Base-by-base conservation (phyloP, 23 tunicate species). In the Oikopleura dioica region DNA sequence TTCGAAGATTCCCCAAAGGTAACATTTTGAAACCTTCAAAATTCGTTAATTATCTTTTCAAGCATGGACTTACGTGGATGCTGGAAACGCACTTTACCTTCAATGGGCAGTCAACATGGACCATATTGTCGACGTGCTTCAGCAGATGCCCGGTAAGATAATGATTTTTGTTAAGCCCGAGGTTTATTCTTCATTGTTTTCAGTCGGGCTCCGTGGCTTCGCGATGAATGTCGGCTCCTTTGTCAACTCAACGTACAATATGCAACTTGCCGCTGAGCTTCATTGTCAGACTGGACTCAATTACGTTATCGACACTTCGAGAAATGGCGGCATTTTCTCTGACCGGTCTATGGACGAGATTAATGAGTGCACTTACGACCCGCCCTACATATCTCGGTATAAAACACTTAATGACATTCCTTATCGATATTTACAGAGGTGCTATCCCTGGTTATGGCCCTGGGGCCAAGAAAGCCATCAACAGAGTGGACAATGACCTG, bases 211-310 rank as follows among this genome's bases (percentile, higher is more conserved):
- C n/a, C 77, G 51, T 2, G 50, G 50, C 50, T 92, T 92, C 50
- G 79, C 97, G 37, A 82, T 92, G 32, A 92, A 92, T 51, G 97
- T 92, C 79, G 97, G 97, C 24, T 92, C 97, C 24, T 92, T 92
- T 69, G 97, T 92, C 35, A 92, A 92, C 81, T 76, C 80, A 38
- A 80, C 97, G 0, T 92, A 76, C 38, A 92, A 92, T 76, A 76
- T 80, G 33, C 86, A 79, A 37, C 77, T 92, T 16, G 97, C 97
- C 38, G 76, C 82, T 1, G 87, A 80, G 76, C 82, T 92, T 76
- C 88, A 83, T 51, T 92, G 97, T 76, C 85, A 82, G 38, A 92
- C 97, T 36, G 97, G 97, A 55, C 51, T 79, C 38, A 91, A 92
- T 85, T 92, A 78, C 75, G 80, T 92, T 51, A 80, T 92, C 75